phyloP scores from a whole-genome alignment of 2,113 vertebrate species.

The Motacilla tschutschensis region DNA sequence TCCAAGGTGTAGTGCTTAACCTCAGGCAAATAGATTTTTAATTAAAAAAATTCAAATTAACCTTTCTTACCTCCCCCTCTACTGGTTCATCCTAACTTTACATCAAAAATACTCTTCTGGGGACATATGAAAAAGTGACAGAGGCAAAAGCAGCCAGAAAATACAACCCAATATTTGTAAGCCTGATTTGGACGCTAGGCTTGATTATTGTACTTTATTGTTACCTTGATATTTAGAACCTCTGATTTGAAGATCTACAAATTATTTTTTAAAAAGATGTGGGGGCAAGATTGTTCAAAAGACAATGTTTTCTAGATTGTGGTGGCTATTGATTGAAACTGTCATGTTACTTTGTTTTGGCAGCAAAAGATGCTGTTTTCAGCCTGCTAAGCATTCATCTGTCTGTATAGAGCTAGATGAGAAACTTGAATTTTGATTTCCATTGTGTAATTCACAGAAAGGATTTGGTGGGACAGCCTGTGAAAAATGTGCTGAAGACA shows the following conservation, averaged over 20 bases:
- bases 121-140: neutral
- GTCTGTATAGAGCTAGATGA: neutral
- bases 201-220: neutral
- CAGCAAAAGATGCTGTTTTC: neutral
- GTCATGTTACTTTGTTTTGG: neutral
- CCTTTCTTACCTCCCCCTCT: neutral
- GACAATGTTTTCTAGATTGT: neutral
- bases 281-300: neutral
- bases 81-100: neutral
- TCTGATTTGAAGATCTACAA: neutral
- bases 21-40: neutral
- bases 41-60: neutral
- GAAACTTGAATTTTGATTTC: neutral
- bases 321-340: neutral
- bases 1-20: neutral
- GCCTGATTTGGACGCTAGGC: neutral
- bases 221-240: neutral
- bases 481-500: constrained; percentile 81
- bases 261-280: fast-evolving
- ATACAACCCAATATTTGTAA: neutral
- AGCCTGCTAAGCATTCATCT: neutral
- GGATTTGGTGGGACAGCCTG: constrained; percentile 88
- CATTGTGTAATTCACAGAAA: constrained; percentile 65
- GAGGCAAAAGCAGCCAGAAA: neutral
- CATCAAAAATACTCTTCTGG: neutral